These are phyloP conservation scores for Campylomormyrus numenius DNA, from an alignment of 2,113 vertebrate species.

Conservation along the genomic window DNA sequence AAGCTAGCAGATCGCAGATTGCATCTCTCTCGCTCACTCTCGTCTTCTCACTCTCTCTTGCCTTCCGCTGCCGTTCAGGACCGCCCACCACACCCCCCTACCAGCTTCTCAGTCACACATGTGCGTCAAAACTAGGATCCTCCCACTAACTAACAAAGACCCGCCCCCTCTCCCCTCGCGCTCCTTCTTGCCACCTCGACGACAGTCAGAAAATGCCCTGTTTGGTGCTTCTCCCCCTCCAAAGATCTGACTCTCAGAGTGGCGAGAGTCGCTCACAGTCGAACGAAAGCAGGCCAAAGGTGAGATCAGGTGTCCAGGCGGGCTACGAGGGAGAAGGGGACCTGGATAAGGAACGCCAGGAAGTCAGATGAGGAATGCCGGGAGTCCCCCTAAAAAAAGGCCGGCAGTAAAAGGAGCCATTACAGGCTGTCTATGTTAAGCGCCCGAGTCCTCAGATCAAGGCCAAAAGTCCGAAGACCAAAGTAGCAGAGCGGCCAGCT, in stretches of 20 bases:
- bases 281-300: neutral
- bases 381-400: neutral
- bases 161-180: conserved; percentile 15
- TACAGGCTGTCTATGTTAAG: neutral
- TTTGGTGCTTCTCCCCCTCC: neutral
- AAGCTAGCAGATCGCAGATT: neutral
- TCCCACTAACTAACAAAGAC: conserved; percentile 33
- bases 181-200: neutral
- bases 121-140: conserved; percentile 48
- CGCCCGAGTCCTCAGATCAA: neutral
- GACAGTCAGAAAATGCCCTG: neutral
- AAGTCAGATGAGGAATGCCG: neutral
- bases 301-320: neutral
- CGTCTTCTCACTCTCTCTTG: conserved; percentile 14
- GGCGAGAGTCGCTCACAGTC: neutral
- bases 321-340: neutral
- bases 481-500: neutral
- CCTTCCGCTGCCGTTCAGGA: neutral
- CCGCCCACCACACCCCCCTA: conserved; percentile 38
- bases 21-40: neutral
- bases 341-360: neutral
- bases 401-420: neutral
- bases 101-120: conserved; percentile 40
- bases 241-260: neutral
- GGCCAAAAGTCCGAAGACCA: neutral